Evolutionary conservation across 92 coral and sea anemone species (phyloP).

Genomic region (Heteractis magnifica): DNA sequence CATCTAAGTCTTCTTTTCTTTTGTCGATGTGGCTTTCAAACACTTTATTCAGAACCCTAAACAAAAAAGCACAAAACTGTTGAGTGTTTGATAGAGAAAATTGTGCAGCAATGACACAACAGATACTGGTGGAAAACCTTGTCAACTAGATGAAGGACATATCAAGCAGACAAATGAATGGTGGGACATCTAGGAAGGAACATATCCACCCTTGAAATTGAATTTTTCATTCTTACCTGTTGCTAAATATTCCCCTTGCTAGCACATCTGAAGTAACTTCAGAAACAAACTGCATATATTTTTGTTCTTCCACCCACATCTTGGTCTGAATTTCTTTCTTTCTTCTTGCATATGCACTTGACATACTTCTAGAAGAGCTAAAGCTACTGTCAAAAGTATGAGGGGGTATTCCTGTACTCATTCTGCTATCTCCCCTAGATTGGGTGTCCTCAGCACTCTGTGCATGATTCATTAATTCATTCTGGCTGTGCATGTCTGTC

Average conservation of each 20-base stretch:
- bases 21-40: constrained; percentile 86
- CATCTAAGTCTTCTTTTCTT: constrained; percentile 75
- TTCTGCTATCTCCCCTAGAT: constrained; percentile 6
- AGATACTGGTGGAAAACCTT: too few relatives aligned
- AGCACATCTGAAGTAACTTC: constrained; percentile 81
- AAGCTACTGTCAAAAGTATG: constrained; percentile 13
- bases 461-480: background rate
- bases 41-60: constrained; percentile 75
- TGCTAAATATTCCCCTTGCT: constrained; percentile 80
- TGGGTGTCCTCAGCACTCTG: constrained; percentile 13
- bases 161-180: too few relatives aligned
- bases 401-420: constrained; percentile 12
- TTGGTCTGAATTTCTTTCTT: constrained; percentile 40
- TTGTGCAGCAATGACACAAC: too few relatives aligned
- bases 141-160: too few relatives aligned
- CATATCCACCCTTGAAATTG: too few relatives aligned
- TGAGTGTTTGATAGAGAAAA: background rate
- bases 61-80: background rate
- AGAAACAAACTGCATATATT: constrained; percentile 76
- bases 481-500: background rate
- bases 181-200: too few relatives aligned
- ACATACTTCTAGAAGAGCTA: constrained; percentile 24
- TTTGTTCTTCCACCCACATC: constrained; percentile 81
- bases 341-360: constrained; percentile 40
- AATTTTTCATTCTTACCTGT: constrained; percentile 42